Evolutionary conservation across 2,113 vertebrate species (phyloP).

Genomic region (Cynocephalus volans): DNA sequence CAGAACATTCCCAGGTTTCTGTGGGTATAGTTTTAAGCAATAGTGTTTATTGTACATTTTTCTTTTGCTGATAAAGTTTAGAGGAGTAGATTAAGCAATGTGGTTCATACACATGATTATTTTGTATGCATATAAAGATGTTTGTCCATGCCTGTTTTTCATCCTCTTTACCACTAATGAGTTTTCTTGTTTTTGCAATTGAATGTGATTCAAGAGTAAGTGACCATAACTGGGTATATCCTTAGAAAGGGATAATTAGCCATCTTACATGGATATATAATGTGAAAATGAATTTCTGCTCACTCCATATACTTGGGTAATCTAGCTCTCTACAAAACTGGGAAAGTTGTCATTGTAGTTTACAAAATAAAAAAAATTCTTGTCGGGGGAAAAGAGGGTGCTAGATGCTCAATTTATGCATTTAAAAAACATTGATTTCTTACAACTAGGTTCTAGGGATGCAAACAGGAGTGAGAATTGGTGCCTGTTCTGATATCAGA

Average conservation of each 20-base stretch:
- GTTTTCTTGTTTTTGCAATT: constrained; percentile 33
- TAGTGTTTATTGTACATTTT: background rate
- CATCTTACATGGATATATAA: background rate
- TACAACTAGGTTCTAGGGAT: background rate
- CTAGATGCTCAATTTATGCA: background rate
- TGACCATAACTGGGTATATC: background rate
- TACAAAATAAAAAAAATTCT: background rate
- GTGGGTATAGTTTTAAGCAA: background rate
- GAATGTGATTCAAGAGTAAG: constrained; percentile 1
- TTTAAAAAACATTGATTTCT: background rate
- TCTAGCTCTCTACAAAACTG: constrained; percentile 9
- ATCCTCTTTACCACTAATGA: background rate
- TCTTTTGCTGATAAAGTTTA: background rate
- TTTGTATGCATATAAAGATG: background rate
- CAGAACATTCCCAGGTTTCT: background rate
- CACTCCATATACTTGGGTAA: background rate
- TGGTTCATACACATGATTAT: background rate
- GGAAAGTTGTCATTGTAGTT: constrained; percentile 22
- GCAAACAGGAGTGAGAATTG: background rate
- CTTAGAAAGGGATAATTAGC: background rate
- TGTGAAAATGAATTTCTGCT: constrained; percentile 24
- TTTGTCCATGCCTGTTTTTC: background rate
- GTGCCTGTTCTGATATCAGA: background rate
- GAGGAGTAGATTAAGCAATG: background rate
- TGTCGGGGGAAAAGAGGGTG: background rate